Evolutionary conservation across 2,797 vertebrate species (phyloP).

Genomic region (Neomorphus geoffroyi): DNA sequence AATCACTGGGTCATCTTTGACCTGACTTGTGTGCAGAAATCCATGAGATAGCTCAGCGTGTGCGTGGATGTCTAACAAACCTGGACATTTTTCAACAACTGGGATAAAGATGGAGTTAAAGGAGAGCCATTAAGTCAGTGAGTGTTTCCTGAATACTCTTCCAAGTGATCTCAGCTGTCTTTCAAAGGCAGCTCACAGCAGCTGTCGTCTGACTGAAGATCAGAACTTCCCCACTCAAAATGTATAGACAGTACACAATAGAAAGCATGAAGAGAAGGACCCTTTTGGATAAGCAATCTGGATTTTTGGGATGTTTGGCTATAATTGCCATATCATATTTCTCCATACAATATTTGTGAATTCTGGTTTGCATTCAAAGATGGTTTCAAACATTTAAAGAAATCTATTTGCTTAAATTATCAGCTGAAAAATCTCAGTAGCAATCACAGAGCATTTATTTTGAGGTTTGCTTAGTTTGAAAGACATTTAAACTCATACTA

Average conservation of each 20-base stretch:
- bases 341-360: not conserved
- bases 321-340: not conserved
- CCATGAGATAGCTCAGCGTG: slow-evolving; percentile 70
- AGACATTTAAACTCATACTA: not conserved
- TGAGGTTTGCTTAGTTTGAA: not conserved
- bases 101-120: not conserved
- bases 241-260: not conserved
- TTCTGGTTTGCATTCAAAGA: not conserved
- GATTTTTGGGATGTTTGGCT: not conserved
- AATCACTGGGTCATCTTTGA: slow-evolving; percentile 80
- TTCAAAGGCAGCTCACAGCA: not conserved
- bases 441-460: not conserved
- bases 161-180: not conserved
- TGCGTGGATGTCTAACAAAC: not conserved
- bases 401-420: not conserved
- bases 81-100: not conserved
- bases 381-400: not conserved
- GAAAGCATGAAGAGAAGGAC: not conserved
- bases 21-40: slow-evolving; percentile 76
- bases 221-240: not conserved
- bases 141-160: not conserved
- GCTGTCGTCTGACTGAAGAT: not conserved
- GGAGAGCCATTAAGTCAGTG: not conserved
- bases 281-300: not conserved
- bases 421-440: not conserved